Evolutionary conservation across 2,888 invertebrate species (phyloP).

Genomic region (Epinotia brunnichana): DNA sequence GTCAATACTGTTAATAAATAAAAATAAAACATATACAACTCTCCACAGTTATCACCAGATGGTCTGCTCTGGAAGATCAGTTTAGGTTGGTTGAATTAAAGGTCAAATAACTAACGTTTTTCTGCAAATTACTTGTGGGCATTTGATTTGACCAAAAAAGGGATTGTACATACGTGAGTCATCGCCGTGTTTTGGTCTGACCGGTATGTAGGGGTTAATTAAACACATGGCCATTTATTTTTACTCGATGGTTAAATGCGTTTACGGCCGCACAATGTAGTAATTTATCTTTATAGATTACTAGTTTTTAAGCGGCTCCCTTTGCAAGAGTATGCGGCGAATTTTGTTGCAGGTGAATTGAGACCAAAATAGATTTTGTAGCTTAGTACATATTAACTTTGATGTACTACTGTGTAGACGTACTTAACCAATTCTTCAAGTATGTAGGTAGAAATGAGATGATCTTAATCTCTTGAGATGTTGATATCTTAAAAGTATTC

Average conservation of each 20-base stretch:
- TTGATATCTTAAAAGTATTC: too few species aligned
- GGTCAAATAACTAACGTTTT: slow-evolving; percentile 58
- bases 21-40: slow-evolving; percentile 33
- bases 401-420: too few species aligned
- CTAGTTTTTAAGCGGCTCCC: slow-evolving; percentile 28
- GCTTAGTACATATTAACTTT: too few species aligned
- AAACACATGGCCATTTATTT: slow-evolving; percentile 43
- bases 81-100: slow-evolving; percentile 47
- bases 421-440: too few species aligned
- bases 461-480: too few species aligned
- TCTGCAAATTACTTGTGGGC: slow-evolving; percentile 51
- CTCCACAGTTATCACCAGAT: slow-evolving; percentile 39
- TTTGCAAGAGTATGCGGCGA: slow-evolving; percentile 6
- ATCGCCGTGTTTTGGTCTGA: slow-evolving; percentile 38
- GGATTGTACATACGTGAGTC: slow-evolving; percentile 29
- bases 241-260: slow-evolving; percentile 41
- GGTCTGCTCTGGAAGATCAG: slow-evolving; percentile 37
- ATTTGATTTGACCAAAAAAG: slow-evolving; percentile 70
- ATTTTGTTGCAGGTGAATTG: neutral
- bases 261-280: slow-evolving; percentile 30
- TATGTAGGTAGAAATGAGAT: too few species aligned
- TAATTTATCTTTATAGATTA: slow-evolving; percentile 30
- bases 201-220: slow-evolving; percentile 40
- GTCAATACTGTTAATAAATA: slow-evolving; percentile 44
- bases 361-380: neutral